Evolutionary conservation across 2,888 invertebrate genomes (phyloP).

Genomic region (Caenorhabditis afra): DNA sequence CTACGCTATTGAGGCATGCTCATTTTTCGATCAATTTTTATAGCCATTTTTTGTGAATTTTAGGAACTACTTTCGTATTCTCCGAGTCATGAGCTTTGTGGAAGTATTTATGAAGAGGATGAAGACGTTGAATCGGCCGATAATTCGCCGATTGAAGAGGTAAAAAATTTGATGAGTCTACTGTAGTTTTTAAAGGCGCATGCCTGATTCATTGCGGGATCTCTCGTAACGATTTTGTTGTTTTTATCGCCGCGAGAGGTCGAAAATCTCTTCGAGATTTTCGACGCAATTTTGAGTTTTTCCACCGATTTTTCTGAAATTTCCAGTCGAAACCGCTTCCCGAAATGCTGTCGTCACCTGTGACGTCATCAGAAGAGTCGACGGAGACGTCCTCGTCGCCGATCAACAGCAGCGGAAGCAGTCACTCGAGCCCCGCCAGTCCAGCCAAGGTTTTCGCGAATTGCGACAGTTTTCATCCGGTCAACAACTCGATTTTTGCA

Average conservation of each 20-base stretch:
- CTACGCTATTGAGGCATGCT: constrained; percentile 48
- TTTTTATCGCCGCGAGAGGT: background rate
- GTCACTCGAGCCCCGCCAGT: constrained; percentile 52
- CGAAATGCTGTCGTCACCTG: constrained; percentile 26
- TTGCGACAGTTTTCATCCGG: background rate
- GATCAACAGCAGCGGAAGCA: constrained; percentile 36
- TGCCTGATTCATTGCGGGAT: background rate
- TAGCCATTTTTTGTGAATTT: background rate
- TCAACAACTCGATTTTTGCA: background rate
- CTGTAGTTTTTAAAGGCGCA: constrained; percentile 5
- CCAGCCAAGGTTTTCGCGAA: constrained; percentile 20
- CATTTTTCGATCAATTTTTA: background rate
- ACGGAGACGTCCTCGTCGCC: constrained; percentile 35
- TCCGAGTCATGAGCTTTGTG: constrained; percentile 53
- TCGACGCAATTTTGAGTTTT: background rate
- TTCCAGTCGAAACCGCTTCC: constrained; percentile 31
- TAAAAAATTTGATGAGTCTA: background rate
- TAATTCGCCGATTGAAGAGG: constrained; percentile 55
- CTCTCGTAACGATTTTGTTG: background rate
- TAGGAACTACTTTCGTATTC: constrained; percentile 53
- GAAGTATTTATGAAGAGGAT: constrained; percentile 56
- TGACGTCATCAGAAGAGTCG: constrained; percentile 38
- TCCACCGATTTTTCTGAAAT: background rate
- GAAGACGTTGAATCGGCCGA: constrained; percentile 41
- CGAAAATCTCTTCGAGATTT: too few relatives aligned